Conservation (phyloP, 2,113 vertebrate genomes). For the Dromiciops gliroides region DNA sequence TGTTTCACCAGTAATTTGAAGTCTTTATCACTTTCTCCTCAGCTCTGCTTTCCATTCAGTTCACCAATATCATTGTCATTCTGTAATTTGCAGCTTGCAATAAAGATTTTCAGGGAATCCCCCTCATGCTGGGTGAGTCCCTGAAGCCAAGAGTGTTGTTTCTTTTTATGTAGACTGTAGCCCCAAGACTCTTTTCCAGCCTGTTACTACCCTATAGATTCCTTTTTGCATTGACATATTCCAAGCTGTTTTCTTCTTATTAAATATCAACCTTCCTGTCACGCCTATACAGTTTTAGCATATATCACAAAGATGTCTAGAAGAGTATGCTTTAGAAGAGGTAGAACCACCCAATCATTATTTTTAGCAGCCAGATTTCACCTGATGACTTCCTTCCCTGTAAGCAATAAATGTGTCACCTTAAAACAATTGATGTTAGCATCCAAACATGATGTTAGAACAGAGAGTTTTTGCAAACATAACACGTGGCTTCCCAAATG, state of each 20-base stretch:
- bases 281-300: not conserved
- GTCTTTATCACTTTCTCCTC: not conserved
- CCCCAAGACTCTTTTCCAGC: not conserved
- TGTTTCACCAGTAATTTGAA: conserved; percentile 1
- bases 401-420: not conserved
- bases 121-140: not conserved
- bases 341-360: not conserved
- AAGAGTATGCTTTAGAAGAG: not conserved
- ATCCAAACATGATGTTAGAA: not conserved
- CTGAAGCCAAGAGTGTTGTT: not conserved
- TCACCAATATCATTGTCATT: not conserved
- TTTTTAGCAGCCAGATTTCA: not conserved
- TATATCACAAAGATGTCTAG: conserved; percentile 14
- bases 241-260: not conserved
- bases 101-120: not conserved
- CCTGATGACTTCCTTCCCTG: not conserved
- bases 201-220: not conserved
- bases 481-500: not conserved
- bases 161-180: not conserved
- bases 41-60: not conserved
- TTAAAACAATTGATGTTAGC: not conserved
- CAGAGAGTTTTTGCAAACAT: not conserved
- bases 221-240: not conserved
- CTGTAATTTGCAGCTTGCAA: not conserved
- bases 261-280: not conserved